Base-by-base conservation (phyloP, 2,113 vertebrate genomes). In the Callospermophilus lateralis region DNA sequence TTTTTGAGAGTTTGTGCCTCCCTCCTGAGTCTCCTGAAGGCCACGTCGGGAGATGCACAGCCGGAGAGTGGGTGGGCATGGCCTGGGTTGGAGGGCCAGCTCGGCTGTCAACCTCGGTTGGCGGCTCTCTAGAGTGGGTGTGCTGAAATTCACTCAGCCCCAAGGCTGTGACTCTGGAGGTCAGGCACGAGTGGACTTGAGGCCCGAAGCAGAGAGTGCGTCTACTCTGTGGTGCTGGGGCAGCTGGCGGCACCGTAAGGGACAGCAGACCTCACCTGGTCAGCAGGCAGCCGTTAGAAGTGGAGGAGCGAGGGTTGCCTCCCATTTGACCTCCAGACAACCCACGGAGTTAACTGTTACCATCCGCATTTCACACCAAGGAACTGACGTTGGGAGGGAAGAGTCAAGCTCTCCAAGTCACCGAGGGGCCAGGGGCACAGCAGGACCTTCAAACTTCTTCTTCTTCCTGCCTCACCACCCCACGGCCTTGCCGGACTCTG, bases 381-480 rank as follows among this genome's bases (percentile, higher is more conserved):
- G 67, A 84, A 68, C 37, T 58, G 48, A 42, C 42, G 15, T 61
- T 73, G 34, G 26, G 37, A 77, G 79, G 84, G 73, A 70, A 37
- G 32, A 73, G 48, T 51, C 20, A 37, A n/a, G 39, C 12, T 67
- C 6, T 32, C 30, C 42, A 39, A 19, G 55, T 61, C 73, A 20
- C 26, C n/a, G 92, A 70, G 65, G 67, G 61, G 55, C 30, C 9
- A 68, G 78, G 68, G 58, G 17, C 7, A 32, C 55, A 81, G 45
- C 28, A 32, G 55, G 89, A 77, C 61, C 73, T 65, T 51, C 67
- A 74, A 55, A 53, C 63, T n/a, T 32, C 5, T 83, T n/a, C 32
- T 37, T 90, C 77, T 28, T 32, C 16, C 0, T 0, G 1, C 10
- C 4, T 13, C 55, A 0, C 4, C 72, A 72, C n/a, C 1, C 1